Conservation (phyloP, 2,888 invertebrate genomes). For the Thymelicus lineola region DNA sequence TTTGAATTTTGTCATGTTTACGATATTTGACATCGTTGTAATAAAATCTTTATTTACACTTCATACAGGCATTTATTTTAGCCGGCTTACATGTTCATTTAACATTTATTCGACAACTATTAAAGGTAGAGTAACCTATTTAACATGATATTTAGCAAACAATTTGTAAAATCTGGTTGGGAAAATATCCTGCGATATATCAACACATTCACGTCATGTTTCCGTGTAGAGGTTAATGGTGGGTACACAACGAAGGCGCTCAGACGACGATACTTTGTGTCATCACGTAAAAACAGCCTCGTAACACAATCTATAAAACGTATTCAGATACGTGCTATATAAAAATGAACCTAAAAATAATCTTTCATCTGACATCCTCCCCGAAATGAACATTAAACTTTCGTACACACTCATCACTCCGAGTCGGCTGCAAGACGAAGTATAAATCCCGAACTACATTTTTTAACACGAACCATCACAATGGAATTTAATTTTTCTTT, state of each 20-base stretch:
- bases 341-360: constrained; percentile 10
- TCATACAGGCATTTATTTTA: no score
- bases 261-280: not conserved
- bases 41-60: no score
- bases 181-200: not conserved
- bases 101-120: no score
- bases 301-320: not conserved
- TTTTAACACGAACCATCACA: constrained; percentile 32
- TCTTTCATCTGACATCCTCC: not conserved
- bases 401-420: constrained; percentile 15
- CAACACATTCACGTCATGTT: not conserved
- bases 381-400: constrained; percentile 15
- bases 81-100: no score
- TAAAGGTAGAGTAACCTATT: no score
- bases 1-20: no score
- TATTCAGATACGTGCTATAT: not conserved
- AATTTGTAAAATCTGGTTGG: not conserved
- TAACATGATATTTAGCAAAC: not conserved
- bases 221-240: constrained; percentile 1
- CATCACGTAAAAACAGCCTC: not conserved
- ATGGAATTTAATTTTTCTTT: constrained; percentile 33
- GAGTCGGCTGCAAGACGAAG: constrained; percentile 13
- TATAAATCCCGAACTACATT: constrained; percentile 30
- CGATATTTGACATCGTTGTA: no score
- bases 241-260: constrained; percentile 2